Evolutionary conservation across 1,140 invertebrate genomes (phyloP), one percentile per base, ranked within the genome.

Genomic region (Tribolium madens): DNA sequence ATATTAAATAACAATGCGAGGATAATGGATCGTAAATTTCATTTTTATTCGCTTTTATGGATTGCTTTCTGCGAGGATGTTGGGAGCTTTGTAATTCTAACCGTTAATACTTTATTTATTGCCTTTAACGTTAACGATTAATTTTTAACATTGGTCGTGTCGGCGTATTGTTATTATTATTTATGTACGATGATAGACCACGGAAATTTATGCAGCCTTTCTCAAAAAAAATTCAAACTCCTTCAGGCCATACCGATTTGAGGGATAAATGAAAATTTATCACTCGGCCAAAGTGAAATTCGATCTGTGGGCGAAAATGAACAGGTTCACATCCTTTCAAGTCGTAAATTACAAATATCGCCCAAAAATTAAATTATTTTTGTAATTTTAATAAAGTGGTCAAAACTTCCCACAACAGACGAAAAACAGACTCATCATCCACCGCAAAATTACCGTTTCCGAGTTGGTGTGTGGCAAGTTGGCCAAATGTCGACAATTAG

Each of bases 31-130:
- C 57, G 26, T 64, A 64, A 64, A 64, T 64, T 33, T 64, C 26
- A 14, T 33, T 64, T 57, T 64, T 64, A 33, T 64, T 33, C 18
- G 31, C 9, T 64, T 64, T 64, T 64, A 64, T 64, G 57, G 57
- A 64, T 31, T 31, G 21, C 57, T 64, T 64, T 64, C 57, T 64
- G 21, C 57, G 26, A 33, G 57, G 57, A 64, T 64, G 57, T 64
- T 64, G 57, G 57, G 57, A 64, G 57, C 57, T 33, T 64, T 64
- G 57, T 64, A 64, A 64, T 64, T 33, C 21, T 33, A 9, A 33
- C 57, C 57, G 57, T 64, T 64, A 31, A 64, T 64, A 12, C 26
- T 33, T 64, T 64, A 64, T 64, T 64, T 64, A 64, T 64, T 64
- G 26, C 57, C 57, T 64, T 64, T 33, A 33, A 64, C 57, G n/a